Evolutionary conservation across 2,113 vertebrate genomes (phyloP).

Genomic region (Bothrops jararaca): DNA sequence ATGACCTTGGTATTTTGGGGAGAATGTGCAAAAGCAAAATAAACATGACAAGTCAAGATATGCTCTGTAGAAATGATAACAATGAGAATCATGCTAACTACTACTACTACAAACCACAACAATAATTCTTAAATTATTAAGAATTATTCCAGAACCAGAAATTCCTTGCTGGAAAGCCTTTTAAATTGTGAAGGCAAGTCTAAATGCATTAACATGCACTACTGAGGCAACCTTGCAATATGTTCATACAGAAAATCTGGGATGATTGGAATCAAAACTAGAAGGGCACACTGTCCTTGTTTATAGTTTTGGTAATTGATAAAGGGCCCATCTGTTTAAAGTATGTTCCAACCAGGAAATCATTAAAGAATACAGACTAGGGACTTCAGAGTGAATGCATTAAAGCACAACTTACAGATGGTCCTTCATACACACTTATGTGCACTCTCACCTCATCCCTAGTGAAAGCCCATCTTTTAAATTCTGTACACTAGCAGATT

Average conservation of each 20-base stretch:
- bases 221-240: not conserved
- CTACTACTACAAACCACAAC: not conserved
- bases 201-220: not conserved
- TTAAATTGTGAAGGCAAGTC: not conserved
- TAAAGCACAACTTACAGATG: not conserved
- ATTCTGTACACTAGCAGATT: not conserved
- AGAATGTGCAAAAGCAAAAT: not conserved
- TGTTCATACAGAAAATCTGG: not conserved
- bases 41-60: not conserved
- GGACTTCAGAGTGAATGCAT: not conserved
- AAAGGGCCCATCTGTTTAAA: not conserved
- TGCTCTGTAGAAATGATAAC: not conserved
- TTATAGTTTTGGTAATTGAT: not conserved
- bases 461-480: not conserved
- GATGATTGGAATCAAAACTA: not conserved
- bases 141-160: not conserved
- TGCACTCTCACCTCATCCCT: not conserved
- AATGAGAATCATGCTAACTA: not conserved
- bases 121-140: not conserved
- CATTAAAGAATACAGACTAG: not conserved
- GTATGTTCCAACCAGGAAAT: not conserved
- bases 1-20: not conserved
- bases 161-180: not conserved
- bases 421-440: not conserved
- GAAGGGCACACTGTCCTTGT: not conserved